Evolutionary conservation across 30 jellyfish, hydroid and myxozoan species (phyloP), one percentile per base, ranked within the genome.

Genomic region (Nemopilema nomurai): DNA sequence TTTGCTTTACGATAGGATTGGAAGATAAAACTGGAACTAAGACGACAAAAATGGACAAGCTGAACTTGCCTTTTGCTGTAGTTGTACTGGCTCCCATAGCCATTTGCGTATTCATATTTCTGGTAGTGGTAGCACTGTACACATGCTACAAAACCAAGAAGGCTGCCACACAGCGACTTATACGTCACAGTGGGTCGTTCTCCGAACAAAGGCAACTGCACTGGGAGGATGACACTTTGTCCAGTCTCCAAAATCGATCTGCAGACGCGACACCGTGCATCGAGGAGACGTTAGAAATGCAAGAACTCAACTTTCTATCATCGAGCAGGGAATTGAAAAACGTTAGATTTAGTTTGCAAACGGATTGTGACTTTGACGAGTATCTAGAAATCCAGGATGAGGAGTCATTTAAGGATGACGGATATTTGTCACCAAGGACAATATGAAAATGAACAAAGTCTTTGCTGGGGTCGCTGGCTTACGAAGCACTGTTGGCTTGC

Each of bases 21-120:
- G 57, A 6, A 6, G 13, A 41, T 6, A 41, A 41, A 41, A 67
- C 85, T 1, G n/a, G 1, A 7, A 29, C 62, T 16, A 28, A 62
- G 28, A 21, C 23, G 23, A 18, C 32, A 20, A 72, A 22, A 0
- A 63, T 49, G 31, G 67, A 22, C 0, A 53, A 27, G 62, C 28
- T 23, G 20, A 71, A 49, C 19, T n/a, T 82, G 16, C 90, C 90
- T 9, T 68, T 82, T 65, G 90, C 83, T 31, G 90, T 51, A 9
- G 73, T 82, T 32, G 90, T 82, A 1, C 33, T 82, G 33, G 90
- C 74, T 20, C 90, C 90, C 18, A 82, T 82, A 28, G 83, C 78
- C 18, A 69, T 82, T 20, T 26, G 29, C 8, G 90, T 82, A 18
- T 51, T 62, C 19, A 19, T 82, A 25, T 82, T 68, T 27, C 25